These are phyloP conservation scores for Halcyon leucocephala DNA, from an alignment of 2,797 vertebrate genomes.

Conservation along the genomic window DNA sequence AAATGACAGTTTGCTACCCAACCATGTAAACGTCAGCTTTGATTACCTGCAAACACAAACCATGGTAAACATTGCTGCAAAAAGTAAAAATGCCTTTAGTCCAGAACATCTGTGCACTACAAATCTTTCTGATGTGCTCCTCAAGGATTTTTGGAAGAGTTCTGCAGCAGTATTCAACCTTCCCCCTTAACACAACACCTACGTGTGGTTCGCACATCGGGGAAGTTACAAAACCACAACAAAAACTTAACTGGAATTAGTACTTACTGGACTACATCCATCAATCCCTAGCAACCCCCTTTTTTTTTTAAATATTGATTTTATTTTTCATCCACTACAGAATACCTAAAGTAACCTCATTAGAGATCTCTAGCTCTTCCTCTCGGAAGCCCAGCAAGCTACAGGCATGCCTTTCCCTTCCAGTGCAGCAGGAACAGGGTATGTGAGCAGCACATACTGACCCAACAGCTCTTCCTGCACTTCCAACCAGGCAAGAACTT, in stretches of 20 bases:
- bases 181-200: background rate
- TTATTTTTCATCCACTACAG: background rate
- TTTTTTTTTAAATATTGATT: background rate
- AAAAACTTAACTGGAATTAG: background rate
- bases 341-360: background rate
- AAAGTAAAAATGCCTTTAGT: background rate
- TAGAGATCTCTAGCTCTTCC: background rate
- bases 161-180: background rate
- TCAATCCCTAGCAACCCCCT: background rate
- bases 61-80: rapidly evolving
- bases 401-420: background rate
- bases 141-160: background rate
- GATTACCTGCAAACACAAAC: background rate
- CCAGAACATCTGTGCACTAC: background rate
- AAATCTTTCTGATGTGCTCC: background rate
- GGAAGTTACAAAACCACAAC: background rate
- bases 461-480: background rate
- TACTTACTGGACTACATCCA: background rate
- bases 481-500: background rate
- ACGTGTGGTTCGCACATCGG: rapidly evolving
- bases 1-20: background rate
- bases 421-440: background rate
- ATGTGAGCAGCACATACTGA: background rate
- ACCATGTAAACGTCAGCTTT: background rate
- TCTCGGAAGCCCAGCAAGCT: background rate